Base-by-base conservation (phyloP, 1,140 invertebrate species). In the Hormaphis cornu region DNA sequence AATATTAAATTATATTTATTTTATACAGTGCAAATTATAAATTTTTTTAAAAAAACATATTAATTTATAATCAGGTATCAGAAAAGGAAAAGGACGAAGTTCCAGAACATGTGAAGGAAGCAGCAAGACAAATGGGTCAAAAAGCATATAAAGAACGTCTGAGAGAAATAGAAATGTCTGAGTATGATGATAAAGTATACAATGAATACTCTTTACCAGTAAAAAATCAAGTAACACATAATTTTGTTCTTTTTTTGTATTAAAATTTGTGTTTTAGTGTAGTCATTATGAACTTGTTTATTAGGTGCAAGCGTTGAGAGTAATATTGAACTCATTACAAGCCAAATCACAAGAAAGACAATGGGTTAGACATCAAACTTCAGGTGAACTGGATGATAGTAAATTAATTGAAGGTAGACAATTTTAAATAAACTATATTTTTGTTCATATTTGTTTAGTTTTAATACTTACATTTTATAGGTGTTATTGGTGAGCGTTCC, bases 371-470 rank as follows among this genome's bases (percentile, higher is more conserved):
- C 89, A 95, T 79, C 92, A 95, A 80, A 95, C 93, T 0, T 87
- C 89, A 53, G 96, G 96, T 0, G 96, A 98, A 78, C 79, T 98
- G 28, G 96, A 98, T 76, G 96, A 98, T 76, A 86, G 86, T 0
- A 97, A 97, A 79, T 82, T 98, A 56, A 95, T 98, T 75, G 96
- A 98, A 83, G 93, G 87, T 82, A 80, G 71, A 22, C 26, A 18
- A 26, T 59, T 46, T 35, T 1, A 33, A n/a, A 12, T 69, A 3
- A 2, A 24, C 40, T 58, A 1, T 9, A 58, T 58, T 53, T 52
- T 52, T 9, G 18, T 24, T 16, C n/a, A 7, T 10, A 20, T n/a
- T 18, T 52, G n/a, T 40, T 22, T 7, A 30, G 2, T 42, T 48
- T 28, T 54, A 42, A 20, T 40, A 18, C 18, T 4, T 37, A 33